Base-by-base conservation (phyloP, 2,113 vertebrate species). In the Meriones unguiculatus region DNA sequence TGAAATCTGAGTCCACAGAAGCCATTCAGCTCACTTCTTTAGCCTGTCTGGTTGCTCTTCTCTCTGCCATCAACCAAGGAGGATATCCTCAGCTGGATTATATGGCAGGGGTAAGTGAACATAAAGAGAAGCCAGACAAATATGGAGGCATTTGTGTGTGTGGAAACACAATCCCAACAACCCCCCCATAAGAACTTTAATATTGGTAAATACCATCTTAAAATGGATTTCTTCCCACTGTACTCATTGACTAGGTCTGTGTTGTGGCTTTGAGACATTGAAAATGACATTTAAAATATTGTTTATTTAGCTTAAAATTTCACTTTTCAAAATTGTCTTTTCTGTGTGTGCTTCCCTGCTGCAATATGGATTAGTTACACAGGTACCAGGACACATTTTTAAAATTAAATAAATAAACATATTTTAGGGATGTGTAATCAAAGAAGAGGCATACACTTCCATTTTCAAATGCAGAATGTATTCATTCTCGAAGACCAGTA, bases 251-350 rank as follows among this genome's bases (percentile, higher is more conserved):
- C 30, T 88, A 94, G 46, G 17, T 80, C 32, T 93, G 1, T 41
- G 70, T 24, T 94, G 35, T 52, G 24, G 25, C 62, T 65, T 38
- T 32, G 84, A 88, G 54, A 73, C 93, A 77, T 11, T 59, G 82
- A 62, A 85, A 64, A 87, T 70, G 52, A 87, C 32, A 76, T 77
- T 87, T 81, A 87, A 77, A 92, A 75, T 65, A 41, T 15, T 78
- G 50, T n/a, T 95, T 70, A 57, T 87, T 91, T 97, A 28, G 77
- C 65, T 62, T 30, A 89, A 89, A 90, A 52, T 80, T 41, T 62
- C 28, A 75, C 54, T 15, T 41, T 92, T 69, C 73, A 80, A 78
- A 70, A 54, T 67, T 81, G 67, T 62, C 46, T 78, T 30, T 41
- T 57, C 5, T 70, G 13, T 64, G 18, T 72, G 46, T 76, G 64